phyloP scores from a whole-genome alignment of 2,113 vertebrate species.

The Catharus bicknelli region DNA sequence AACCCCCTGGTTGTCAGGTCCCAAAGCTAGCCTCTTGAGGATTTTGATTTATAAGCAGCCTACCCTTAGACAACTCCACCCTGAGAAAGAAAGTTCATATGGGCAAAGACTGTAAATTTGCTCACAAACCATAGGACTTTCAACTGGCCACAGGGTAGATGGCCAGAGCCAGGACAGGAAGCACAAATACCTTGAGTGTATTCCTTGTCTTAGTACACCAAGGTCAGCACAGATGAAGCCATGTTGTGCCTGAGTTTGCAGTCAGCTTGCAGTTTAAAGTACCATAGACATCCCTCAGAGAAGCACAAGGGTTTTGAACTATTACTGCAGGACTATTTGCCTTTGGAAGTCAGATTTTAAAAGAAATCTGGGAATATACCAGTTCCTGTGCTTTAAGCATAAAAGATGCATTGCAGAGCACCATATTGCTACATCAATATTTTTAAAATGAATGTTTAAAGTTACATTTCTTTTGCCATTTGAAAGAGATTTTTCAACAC shows the following conservation, averaged over 20 bases:
- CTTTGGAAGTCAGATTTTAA: neutral
- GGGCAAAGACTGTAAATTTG: neutral
- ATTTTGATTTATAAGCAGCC: neutral
- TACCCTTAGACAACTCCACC: neutral
- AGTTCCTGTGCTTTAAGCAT: neutral
- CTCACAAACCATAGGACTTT: neutral
- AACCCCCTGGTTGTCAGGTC: neutral
- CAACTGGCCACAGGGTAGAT: neutral
- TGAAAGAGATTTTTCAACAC: conserved; percentile 3
- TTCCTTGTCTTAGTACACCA: neutral
- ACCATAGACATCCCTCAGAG: neutral
- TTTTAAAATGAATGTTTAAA: neutral
- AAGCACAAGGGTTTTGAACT: neutral
- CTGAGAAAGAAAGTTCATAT: neutral
- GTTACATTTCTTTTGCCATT: neutral
- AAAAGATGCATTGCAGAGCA: neutral
- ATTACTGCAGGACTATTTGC: neutral
- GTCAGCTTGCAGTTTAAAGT: neutral
- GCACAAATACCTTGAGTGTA: neutral
- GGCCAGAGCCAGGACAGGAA: neutral
- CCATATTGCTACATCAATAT: neutral
- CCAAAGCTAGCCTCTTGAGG: neutral
- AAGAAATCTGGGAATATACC: neutral
- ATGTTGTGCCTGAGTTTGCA: neutral
- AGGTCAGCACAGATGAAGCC: neutral